Evolutionary conservation across 1,140 invertebrate genomes (phyloP).

Genomic region (Heliconius congener): DNA sequence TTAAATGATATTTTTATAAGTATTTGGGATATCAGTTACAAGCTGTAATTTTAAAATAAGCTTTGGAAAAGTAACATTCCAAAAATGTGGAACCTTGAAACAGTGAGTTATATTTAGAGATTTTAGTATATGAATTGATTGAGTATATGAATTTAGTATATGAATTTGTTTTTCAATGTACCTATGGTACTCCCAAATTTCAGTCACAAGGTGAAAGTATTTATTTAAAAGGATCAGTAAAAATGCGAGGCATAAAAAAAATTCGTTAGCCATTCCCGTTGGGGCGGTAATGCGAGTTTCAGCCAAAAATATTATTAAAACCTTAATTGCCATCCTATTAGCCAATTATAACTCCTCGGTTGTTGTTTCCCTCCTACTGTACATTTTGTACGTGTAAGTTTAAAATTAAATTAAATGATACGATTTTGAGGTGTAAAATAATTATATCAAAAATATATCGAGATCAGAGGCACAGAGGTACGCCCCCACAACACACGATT

Average conservation of each 20-base stretch:
- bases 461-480: too few relatives aligned
- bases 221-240: neutral
- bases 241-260: neutral
- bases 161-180: too few relatives aligned
- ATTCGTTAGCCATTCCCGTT: neutral
- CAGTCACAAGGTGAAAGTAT: neutral
- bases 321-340: slow-evolving; percentile 18
- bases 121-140: too few relatives aligned
- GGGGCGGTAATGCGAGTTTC: slow-evolving; percentile 6
- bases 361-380: neutral
- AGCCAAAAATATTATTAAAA: slow-evolving; percentile 16
- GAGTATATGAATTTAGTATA: too few relatives aligned
- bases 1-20: too few relatives aligned
- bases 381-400: neutral
- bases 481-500: too few relatives aligned
- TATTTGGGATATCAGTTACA: too few relatives aligned
- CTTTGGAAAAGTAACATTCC: too few relatives aligned
- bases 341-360: neutral
- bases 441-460: neutral
- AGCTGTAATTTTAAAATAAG: too few relatives aligned
- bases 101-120: too few relatives aligned
- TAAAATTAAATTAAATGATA: neutral
- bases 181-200: too few relatives aligned
- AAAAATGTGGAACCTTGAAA: too few relatives aligned
- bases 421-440: neutral